Conservation (phyloP, 2,113 vertebrate genomes). For the Pundamilia nyererei region DNA sequence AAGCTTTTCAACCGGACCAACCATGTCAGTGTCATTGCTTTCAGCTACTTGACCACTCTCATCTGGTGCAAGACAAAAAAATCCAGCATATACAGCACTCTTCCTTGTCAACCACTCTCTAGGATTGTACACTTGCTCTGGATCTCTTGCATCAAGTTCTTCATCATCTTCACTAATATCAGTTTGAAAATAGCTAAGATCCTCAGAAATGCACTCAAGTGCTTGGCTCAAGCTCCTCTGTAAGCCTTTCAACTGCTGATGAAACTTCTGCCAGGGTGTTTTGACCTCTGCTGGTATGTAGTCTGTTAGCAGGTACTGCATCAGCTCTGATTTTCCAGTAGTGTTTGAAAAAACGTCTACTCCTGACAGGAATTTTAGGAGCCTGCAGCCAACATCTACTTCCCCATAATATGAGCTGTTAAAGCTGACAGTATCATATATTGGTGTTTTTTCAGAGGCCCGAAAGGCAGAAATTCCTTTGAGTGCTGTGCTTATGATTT, state of each 20-base stretch:
- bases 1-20: background rate
- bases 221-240: constrained; percentile 48
- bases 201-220: constrained; percentile 73
- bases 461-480: constrained; percentile 66
- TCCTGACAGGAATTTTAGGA: constrained; percentile 59
- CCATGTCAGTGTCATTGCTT: fast-evolving
- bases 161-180: constrained; percentile 55
- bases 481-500: constrained; percentile 57
- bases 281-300: constrained; percentile 60
- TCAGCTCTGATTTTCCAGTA: too few relatives aligned
- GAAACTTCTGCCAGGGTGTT: constrained; percentile 55
- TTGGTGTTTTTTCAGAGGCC: constrained; percentile 56
- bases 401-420: constrained; percentile 69
- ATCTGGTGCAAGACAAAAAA: constrained; percentile 20
- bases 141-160: background rate
- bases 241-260: constrained; percentile 58
- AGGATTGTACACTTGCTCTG: constrained; percentile 57
- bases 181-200: constrained; percentile 70
- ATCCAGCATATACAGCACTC: constrained; percentile 46
- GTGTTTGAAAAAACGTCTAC: constrained; percentile 35
- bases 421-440: constrained; percentile 23
- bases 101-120: constrained; percentile 60
- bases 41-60: fast-evolving
- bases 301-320: background rate
- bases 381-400: constrained; percentile 68